Evolutionary conservation across 2,888 invertebrate species (phyloP), one percentile per base, ranked within the genome.

Genomic region (Abrostola triplasia): DNA sequence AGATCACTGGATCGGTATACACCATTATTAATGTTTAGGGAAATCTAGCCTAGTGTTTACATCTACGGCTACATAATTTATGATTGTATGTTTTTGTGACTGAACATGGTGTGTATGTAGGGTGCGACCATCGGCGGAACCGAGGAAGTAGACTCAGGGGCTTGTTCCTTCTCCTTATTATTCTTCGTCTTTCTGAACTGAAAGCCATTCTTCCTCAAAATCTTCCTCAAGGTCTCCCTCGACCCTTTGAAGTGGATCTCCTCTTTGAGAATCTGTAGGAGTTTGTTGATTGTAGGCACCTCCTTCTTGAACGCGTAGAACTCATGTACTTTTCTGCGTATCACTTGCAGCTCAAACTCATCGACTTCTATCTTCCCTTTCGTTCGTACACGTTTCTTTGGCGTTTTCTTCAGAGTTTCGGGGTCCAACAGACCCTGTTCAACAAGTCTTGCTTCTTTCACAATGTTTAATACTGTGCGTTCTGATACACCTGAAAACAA

Each of bases 161-260:
- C 73, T 0, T 87, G 84, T 56, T 93, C 93, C 55, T 94, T 94
- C 9, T 93, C 94, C 67, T 94, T 94, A 62, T 86, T 91, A 67
- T 92, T 92, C 79, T 93, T 94, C 9, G 93, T 90, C 83, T 94
- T 94, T 41, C 94, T 88, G 73, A 94, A 94, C 62, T 94, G 94
- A 63, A 94, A 93, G 5, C 94, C 94, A 83, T 94, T 92, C 80
- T 93, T 94, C 42, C 93, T 88, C 0, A 93, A 80, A 42, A 93
- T 94, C 76, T 94, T 94, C 7, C 94, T 84, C 0, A 94, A 77
- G 0, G 94, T 94, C 78, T 94, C 94, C 48, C 94, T 82, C 0
- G 94, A 94, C 0, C 94, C 94, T 81, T 93, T 94, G 64, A 94
- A 94, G 67, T 93, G 90, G 0, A 93, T 93, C 81, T 94, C 94